phyloP scores from a whole-genome alignment of 2,797 vertebrate species.

The Caiman crocodilus region DNA sequence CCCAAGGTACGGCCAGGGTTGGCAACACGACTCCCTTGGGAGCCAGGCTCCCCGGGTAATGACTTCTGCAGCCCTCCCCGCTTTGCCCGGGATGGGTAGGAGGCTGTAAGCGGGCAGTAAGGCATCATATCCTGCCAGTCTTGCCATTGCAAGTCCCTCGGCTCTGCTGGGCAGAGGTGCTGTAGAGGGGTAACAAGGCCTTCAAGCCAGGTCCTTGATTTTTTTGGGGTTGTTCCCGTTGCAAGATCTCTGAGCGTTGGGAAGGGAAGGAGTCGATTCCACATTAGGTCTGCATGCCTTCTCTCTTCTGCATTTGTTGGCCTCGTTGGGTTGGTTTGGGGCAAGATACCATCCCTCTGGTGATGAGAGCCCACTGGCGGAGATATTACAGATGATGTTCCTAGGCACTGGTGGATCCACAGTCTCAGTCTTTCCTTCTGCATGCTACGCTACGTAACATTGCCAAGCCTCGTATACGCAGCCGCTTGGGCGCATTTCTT shows the following conservation, averaged over 20 bases:
- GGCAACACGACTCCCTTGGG: not conserved
- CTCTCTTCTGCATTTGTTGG: not conserved
- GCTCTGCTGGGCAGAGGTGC: not conserved
- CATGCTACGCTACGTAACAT: not conserved
- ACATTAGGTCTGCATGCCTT: not conserved
- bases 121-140: not conserved
- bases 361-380: not conserved
- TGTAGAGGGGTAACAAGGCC: not conserved
- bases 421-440: not conserved
- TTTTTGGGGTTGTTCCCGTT: not conserved
- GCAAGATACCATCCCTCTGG: not conserved
- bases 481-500: not conserved
- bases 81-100: no score
- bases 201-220: not conserved
- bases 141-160: not conserved
- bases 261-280: not conserved
- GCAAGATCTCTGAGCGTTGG: no score
- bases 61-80: not conserved
- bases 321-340: not conserved
- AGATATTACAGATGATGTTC: not conserved
- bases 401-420: no score
- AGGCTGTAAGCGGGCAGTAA: not conserved
- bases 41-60: not conserved
- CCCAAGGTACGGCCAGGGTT: slow-evolving; percentile 81
- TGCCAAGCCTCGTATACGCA: not conserved